phyloP scores from a whole-genome alignment of 2,113 vertebrate species.

The Petromus typicus region DNA sequence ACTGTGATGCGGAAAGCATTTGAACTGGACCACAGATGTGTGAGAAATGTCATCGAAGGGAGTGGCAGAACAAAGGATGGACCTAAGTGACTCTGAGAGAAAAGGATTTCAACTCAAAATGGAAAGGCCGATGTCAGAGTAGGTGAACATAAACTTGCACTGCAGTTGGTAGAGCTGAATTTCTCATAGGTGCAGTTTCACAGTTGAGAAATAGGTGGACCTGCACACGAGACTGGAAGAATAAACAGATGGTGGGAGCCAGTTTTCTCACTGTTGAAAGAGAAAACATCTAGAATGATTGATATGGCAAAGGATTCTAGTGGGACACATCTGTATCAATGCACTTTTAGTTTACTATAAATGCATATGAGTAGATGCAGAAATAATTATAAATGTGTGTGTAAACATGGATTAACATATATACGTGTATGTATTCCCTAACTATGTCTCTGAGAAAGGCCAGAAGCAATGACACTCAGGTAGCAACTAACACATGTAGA shows the following conservation, averaged over 20 bases:
- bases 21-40: background rate
- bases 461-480: background rate
- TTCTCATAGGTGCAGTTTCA: background rate
- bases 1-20: background rate
- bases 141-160: background rate
- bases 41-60: background rate
- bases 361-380: background rate
- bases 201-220: background rate
- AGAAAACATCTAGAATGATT: background rate
- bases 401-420: background rate
- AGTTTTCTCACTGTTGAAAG: background rate
- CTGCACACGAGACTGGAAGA: background rate
- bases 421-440: background rate
- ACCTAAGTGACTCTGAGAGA: background rate
- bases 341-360: background rate
- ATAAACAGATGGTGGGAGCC: background rate
- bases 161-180: background rate
- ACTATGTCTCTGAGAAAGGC: background rate
- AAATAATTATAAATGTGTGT: background rate
- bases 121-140: background rate
- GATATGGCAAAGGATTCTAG: background rate
- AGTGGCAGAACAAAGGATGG: background rate
- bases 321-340: background rate
- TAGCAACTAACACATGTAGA: background rate
- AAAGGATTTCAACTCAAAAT: background rate